A percentile compares a stretch with the other conserved stretches of the same genome.
Evolutionary conservation across 2,797 vertebrate species (phyloP).

Genomic region (Epinephelus malabaricus): DNA sequence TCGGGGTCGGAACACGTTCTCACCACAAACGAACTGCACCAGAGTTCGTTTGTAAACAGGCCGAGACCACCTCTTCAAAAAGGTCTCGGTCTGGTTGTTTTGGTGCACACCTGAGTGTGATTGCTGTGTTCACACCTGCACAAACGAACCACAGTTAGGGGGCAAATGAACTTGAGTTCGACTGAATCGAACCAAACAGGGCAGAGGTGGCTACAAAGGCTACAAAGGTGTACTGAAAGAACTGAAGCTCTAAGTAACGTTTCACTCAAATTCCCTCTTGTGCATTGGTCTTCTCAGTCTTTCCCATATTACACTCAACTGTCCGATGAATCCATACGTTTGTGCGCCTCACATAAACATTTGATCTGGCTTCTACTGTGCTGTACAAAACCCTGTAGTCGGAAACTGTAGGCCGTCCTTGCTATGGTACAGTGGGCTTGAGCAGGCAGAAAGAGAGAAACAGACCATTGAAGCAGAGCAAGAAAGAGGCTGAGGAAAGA

Average conservation of each 20-base stretch:
- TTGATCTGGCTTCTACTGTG: constrained; percentile 26
- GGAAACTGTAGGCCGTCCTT: constrained; percentile 30
- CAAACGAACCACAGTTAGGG: no score
- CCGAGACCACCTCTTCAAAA: no score
- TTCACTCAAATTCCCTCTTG: background rate
- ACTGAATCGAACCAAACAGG: no score
- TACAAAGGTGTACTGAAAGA: background rate
- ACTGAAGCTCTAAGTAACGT: background rate
- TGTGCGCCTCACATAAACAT: constrained; percentile 23
- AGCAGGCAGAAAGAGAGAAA: constrained; percentile 36
- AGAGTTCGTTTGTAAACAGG: no score
- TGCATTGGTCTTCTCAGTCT: background rate
- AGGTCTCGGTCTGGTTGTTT: no score
- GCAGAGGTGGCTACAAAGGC: background rate
- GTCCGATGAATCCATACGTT: background rate
- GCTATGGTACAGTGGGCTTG: constrained; percentile 53
- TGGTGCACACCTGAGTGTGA: no score
- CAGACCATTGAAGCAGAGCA: constrained; percentile 31
- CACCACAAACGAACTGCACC: no score
- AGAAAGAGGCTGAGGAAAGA: constrained; percentile 27
- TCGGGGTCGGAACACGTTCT: no score
- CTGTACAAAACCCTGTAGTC: constrained; percentile 31
- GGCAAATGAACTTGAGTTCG: no score
- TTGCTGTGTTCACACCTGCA: no score
- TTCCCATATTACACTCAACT: background rate